These are phyloP conservation scores for Phrynocephalus guinanensis DNA, from an alignment of 2,797 vertebrate genomes.

Conservation along the genomic window DNA sequence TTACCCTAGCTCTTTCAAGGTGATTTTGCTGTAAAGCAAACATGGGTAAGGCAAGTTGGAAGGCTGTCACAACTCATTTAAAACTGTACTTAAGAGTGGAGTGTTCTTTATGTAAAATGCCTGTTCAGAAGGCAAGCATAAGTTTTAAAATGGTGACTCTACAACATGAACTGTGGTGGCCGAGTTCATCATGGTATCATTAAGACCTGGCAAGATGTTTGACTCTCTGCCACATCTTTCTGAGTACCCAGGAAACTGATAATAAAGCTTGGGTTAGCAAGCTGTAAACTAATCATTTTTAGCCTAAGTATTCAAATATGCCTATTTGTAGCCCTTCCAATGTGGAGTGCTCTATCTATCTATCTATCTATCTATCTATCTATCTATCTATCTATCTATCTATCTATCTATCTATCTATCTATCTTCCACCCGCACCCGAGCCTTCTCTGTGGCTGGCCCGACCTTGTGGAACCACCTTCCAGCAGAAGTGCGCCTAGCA, in stretches of 20 bases:
- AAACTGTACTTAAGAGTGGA: not conserved
- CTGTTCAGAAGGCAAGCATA: not conserved
- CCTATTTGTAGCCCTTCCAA: not conserved
- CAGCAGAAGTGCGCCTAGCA: too few relatives aligned
- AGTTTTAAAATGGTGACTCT: not conserved
- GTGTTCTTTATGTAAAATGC: not conserved
- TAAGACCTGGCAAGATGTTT: not conserved
- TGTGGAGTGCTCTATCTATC: not conserved
- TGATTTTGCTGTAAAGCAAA: not conserved
- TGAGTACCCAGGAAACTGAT: not conserved
- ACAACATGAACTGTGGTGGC: not conserved
- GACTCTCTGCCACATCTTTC: not conserved
- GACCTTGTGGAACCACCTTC: too few relatives aligned
- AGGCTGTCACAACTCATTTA: not conserved
- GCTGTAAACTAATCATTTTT: not conserved
- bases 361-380: too few relatives aligned
- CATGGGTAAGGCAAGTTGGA: not conserved
- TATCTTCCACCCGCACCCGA: too few relatives aligned
- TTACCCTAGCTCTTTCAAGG: not conserved
- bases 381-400: too few relatives aligned
- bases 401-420: too few relatives aligned
- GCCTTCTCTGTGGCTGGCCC: too few relatives aligned
- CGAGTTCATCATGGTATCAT: not conserved
- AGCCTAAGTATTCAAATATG: constrained; percentile 3
- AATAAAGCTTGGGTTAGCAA: not conserved